Evolutionary conservation across 64 coral and sea anemone genomes (phyloP), one percentile per base, ranked within the genome.

Genomic region (Hydrozoanthus tunicans): DNA sequence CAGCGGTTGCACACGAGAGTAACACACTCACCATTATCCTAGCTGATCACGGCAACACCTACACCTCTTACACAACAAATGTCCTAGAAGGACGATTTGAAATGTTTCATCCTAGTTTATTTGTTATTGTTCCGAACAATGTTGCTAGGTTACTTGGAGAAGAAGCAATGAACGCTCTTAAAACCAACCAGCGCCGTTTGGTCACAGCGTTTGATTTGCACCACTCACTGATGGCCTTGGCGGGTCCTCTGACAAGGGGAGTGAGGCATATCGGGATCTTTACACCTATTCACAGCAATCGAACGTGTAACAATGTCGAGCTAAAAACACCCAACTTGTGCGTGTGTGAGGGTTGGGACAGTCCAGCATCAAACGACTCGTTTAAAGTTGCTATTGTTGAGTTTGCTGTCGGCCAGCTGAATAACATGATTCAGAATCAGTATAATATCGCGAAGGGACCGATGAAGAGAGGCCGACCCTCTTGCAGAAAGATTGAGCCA

Each of bases 1-100:
- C 25, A 56, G 23, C 80, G 9, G 24, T 93, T 90, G 89, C 96
- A 9, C 73, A 70, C 3, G 15, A 78, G 54, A 51, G 83, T 14
- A 78, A 95, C 12, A 95, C 96, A 8, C 43, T 98, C 69, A 98
- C 93, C 3, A 70, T 98, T 11, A 70, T 98, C 57, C 70, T 98
- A 9, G 93, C 96, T 14, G 96, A 98, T 60, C 96, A 98, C 14
- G 96, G 96, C 15, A 98, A 98, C 7, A 98, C 96, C 0, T 98
- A 98, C 62, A 89, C 93, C 0, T 14, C 63, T 2, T 98, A 95
- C 79, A 91, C 91, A 3, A 80, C 82, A 11, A 77, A 52, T 25
- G 81, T 76, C 15, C 56, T 94, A 14, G 96, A 98, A 56, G 96
- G 96, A 4, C 91, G 93, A 52, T 92, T 95, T 89, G 96, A 98